Conservation (phyloP, 1,140 invertebrate species). For the Dreissena rostriformis region DNA sequence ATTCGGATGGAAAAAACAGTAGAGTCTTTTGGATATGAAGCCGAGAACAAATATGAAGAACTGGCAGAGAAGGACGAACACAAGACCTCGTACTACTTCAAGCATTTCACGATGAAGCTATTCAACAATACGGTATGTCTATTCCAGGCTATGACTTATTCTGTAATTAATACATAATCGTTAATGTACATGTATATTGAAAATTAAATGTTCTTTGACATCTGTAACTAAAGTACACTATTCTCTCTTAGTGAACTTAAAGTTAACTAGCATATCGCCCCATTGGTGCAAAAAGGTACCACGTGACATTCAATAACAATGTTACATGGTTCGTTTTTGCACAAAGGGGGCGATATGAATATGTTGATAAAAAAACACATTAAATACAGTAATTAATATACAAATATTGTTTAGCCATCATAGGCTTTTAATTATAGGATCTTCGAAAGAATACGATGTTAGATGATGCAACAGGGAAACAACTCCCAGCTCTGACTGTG, state of each 20-base stretch:
- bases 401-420: no score
- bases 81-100: neutral
- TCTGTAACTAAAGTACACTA: no score
- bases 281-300: no score
- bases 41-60: constrained; percentile 16
- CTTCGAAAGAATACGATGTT: neutral
- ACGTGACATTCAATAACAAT: no score
- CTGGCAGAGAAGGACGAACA: neutral
- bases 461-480: constrained; percentile 1
- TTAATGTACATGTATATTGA: no score
- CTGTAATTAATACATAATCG: neutral
- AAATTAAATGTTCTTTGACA: no score
- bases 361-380: no score
- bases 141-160: neutral
- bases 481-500: constrained; percentile 11
- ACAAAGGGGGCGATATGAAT: no score
- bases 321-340: no score
- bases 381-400: no score
- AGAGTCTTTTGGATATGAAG: constrained; percentile 26
- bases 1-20: constrained; percentile 14
- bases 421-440: neutral
- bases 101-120: neutral
- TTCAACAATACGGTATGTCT: neutral
- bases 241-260: no score
- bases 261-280: no score